Conservation (phyloP, 1,140 invertebrate species). For the Drosophila tropicalis region DNA sequence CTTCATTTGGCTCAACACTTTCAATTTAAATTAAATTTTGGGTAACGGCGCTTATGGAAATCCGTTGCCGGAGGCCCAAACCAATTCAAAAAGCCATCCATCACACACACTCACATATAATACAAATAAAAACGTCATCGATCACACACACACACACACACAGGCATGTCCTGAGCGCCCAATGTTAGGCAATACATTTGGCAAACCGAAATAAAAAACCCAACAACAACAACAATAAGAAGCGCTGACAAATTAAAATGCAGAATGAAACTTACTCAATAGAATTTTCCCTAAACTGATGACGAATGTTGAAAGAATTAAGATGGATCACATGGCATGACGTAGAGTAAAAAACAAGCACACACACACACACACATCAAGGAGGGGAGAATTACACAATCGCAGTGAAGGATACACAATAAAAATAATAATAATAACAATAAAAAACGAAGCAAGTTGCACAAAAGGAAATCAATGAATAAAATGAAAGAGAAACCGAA, state of each 20-base stretch:
- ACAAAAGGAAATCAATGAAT: constrained; percentile 40
- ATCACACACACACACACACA: constrained; percentile 45
- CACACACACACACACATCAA: background rate
- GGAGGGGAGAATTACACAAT: constrained; percentile 18
- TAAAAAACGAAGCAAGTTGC: constrained; percentile 53
- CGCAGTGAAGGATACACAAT: constrained; percentile 25
- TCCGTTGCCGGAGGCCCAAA: constrained; percentile 1
- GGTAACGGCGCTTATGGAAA: constrained; percentile 15
- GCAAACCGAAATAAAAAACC: constrained; percentile 22
- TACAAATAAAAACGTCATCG: constrained; percentile 80
- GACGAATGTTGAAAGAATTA: constrained; percentile 80
- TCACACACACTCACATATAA: constrained; percentile 43
- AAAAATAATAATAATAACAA: constrained; percentile 21
- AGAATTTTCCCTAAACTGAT: constrained; percentile 61
- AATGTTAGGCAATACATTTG: constrained; percentile 61
- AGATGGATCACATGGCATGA: constrained; percentile 81
- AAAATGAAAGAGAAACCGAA: constrained; percentile 40
- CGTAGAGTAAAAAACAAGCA: constrained; percentile 46
- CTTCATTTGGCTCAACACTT: constrained; percentile 30
- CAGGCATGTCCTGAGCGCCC: constrained; percentile 40
- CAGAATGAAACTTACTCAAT: constrained; percentile 64
- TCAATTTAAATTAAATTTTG: constrained; percentile 61
- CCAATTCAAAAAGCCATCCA: constrained; percentile 45
- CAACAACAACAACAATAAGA: constrained; percentile 40
- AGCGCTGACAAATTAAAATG: constrained; percentile 81